Evolutionary conservation across 2,888 invertebrate genomes (phyloP).

Genomic region (Diabrotica balteata): DNA sequence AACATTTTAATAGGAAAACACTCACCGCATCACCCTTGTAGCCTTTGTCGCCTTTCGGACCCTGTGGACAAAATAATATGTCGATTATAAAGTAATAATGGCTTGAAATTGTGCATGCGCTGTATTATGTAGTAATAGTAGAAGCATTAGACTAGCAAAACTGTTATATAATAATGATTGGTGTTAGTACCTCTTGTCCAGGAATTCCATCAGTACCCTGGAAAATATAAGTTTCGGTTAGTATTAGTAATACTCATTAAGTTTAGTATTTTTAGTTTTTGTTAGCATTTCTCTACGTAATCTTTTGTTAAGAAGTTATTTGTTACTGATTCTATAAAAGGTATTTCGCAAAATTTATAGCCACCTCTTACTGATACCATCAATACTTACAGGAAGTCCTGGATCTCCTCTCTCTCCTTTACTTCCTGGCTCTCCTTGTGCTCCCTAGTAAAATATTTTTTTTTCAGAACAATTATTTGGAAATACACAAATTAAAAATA

Average conservation of each 20-base stretch:
- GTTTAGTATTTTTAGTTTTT: too few species aligned
- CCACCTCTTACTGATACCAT: background rate
- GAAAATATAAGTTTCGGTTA: conserved; percentile 54
- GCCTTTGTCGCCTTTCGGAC: conserved; percentile 89
- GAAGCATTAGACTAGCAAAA: too few species aligned
- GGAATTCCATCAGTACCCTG: conserved; percentile 95
- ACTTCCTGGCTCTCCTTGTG: conserved; percentile 89
- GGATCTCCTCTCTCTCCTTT: conserved; percentile 94
- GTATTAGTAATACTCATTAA: too few species aligned
- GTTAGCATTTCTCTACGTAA: too few species aligned
- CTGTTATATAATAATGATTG: background rate
- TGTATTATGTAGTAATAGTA: too few species aligned
- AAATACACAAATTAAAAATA: too few species aligned
- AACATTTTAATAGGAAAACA: conserved; percentile 47
- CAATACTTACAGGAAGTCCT: conserved; percentile 83
- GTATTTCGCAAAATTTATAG: background rate
- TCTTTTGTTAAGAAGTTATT: too few species aligned
- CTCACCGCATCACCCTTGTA: conserved; percentile 84
- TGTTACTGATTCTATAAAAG: too few species aligned
- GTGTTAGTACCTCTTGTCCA: conserved; percentile 79
- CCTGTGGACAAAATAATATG: conserved; percentile 61
- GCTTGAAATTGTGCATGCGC: too few species aligned
- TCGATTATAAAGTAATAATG: too few species aligned
- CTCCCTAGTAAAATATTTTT: conserved; percentile 70
- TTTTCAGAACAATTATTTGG: background rate